Evolutionary conservation across 2,113 vertebrate genomes (phyloP).

Genomic region (Tichodroma muraria): DNA sequence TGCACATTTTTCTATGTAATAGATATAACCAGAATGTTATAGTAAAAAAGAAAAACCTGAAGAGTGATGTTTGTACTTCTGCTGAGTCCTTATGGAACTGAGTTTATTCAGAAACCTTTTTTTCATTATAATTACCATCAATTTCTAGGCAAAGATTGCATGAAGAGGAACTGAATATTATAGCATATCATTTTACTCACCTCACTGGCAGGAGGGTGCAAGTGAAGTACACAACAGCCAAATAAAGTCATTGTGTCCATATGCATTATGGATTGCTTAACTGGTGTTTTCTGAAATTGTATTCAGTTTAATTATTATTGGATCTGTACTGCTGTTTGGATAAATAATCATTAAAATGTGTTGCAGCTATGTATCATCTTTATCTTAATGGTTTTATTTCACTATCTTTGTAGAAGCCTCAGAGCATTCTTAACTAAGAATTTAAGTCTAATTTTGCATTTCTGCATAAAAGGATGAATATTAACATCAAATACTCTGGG

Average conservation of each 20-base stretch:
- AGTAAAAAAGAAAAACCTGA: background rate
- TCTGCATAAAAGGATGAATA: slow-evolving; percentile 10
- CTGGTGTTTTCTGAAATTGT: background rate
- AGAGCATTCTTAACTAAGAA: background rate
- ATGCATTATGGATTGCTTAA: background rate
- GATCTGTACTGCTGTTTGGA: background rate
- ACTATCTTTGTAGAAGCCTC: background rate
- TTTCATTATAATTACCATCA: background rate
- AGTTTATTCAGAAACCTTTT: background rate
- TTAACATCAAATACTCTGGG: background rate
- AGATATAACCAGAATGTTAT: background rate
- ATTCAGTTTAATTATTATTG: background rate
- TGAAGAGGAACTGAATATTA: background rate
- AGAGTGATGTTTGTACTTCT: background rate
- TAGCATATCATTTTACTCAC: background rate
- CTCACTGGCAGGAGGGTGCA: background rate
- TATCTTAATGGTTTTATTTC: background rate
- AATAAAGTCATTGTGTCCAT: background rate
- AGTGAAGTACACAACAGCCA: background rate
- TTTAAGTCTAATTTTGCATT: slow-evolving; percentile 1
- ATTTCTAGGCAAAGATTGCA: background rate
- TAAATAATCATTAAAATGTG: background rate
- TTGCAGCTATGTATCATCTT: background rate
- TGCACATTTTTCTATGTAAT: background rate
- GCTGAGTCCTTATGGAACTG: background rate